These are phyloP conservation scores for Peromyscus californicus DNA, from an alignment of 2,113 vertebrate genomes.

Conservation along the genomic window DNA sequence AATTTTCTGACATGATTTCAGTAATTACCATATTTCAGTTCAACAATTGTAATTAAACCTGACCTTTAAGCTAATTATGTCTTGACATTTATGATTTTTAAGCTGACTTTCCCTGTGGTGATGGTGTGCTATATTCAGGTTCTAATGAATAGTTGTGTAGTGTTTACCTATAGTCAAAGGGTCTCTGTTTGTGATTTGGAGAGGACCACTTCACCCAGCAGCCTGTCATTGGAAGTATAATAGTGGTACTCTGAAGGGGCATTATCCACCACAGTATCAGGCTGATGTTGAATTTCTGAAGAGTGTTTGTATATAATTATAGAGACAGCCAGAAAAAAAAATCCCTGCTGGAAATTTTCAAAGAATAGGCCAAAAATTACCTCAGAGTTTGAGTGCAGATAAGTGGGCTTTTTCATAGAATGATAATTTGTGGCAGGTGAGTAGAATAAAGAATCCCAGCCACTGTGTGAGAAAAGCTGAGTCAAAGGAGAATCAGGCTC, in stretches of 20 bases:
- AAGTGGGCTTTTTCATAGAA: conserved; percentile 5
- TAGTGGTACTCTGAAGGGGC: conserved; percentile 45
- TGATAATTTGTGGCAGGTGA: conserved; percentile 30
- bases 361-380: conserved; percentile 70
- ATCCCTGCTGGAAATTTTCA: conserved; percentile 65
- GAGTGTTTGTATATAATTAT: conserved; percentile 68
- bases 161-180: conserved; percentile 82
- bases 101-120: conserved; percentile 87
- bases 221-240: conserved; percentile 16
- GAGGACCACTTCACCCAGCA: not conserved
- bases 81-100: conserved; percentile 90
- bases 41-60: conserved; percentile 91
- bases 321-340: conserved; percentile 65
- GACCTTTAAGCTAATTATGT: conserved; percentile 91
- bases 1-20: conserved; percentile 85
- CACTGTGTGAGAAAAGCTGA: not conserved
- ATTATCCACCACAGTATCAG: conserved; percentile 37
- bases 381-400: conserved; percentile 49
- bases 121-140: conserved; percentile 83
- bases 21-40: conserved; percentile 89
- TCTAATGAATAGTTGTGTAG: conserved; percentile 85
- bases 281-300: conserved; percentile 59
- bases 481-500: not conserved
- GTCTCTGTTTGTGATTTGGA: conserved; percentile 73
- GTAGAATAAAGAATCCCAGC: not conserved